Evolutionary conservation across 2,113 vertebrate genomes (phyloP).

Genomic region (Chunga burmeisteri): DNA sequence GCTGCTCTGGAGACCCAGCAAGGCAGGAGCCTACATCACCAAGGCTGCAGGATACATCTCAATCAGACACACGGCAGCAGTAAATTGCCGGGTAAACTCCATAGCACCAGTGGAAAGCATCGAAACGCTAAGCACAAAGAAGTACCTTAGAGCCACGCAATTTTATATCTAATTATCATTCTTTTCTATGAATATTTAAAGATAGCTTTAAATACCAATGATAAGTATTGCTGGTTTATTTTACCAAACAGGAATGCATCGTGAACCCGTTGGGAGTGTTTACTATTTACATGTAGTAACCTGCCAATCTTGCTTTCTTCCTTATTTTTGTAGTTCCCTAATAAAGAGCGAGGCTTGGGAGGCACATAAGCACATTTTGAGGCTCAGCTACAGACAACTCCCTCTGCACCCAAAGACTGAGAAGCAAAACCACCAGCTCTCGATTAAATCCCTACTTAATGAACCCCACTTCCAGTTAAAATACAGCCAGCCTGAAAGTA

Average conservation of each 20-base stretch:
- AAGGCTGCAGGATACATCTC: constrained; percentile 23
- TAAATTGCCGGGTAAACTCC: background rate
- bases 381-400: background rate
- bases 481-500: background rate
- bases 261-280: background rate
- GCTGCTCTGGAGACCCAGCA: background rate
- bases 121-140: background rate
- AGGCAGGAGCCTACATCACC: background rate
- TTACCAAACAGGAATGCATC: background rate
- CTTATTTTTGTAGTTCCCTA: background rate
- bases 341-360: background rate
- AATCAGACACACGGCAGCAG: background rate
- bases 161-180: background rate
- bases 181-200: background rate
- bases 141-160: background rate
- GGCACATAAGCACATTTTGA: background rate
- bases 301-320: background rate
- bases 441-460: constrained; percentile 3
- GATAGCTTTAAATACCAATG: background rate
- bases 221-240: background rate
- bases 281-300: background rate
- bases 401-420: background rate
- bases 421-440: background rate
- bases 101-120: background rate
- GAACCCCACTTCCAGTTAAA: constrained; percentile 22